These are phyloP conservation scores for Urocynchramus pylzowi DNA, from an alignment of 2,113 vertebrate species.

Conservation along the genomic window DNA sequence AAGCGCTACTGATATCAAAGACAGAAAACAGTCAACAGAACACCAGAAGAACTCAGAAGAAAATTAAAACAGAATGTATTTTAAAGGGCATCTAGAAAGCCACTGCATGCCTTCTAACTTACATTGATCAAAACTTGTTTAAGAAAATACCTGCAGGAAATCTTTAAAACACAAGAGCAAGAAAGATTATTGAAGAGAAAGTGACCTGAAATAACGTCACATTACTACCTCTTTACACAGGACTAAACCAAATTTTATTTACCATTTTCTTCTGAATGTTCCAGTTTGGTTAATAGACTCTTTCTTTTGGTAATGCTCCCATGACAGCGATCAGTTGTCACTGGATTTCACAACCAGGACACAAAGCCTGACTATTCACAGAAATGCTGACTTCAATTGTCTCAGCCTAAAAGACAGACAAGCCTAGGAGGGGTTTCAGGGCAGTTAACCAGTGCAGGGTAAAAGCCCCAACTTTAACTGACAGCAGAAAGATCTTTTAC, in stretches of 20 bases:
- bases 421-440: neutral
- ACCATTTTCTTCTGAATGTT: neutral
- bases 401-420: neutral
- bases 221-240: neutral
- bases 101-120: neutral
- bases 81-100: neutral
- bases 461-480: neutral
- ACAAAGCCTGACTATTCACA: neutral
- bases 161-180: neutral
- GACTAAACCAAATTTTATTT: neutral
- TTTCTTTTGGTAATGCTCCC: neutral
- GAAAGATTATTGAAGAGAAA: neutral
- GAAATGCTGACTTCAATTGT: neutral
- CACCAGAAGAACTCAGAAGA: neutral
- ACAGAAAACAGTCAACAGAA: neutral
- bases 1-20: neutral
- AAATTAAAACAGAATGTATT: neutral
- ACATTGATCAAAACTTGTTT: neutral
- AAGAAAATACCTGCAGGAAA: neutral
- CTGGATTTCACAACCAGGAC: neutral
- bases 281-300: neutral
- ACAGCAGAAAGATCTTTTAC: neutral
- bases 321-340: neutral
- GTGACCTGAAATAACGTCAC: neutral
- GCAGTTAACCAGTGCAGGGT: neutral